Evolutionary conservation across 2,888 invertebrate genomes (phyloP), one percentile per base, ranked within the genome.

Genomic region (Chirona hameri): DNA sequence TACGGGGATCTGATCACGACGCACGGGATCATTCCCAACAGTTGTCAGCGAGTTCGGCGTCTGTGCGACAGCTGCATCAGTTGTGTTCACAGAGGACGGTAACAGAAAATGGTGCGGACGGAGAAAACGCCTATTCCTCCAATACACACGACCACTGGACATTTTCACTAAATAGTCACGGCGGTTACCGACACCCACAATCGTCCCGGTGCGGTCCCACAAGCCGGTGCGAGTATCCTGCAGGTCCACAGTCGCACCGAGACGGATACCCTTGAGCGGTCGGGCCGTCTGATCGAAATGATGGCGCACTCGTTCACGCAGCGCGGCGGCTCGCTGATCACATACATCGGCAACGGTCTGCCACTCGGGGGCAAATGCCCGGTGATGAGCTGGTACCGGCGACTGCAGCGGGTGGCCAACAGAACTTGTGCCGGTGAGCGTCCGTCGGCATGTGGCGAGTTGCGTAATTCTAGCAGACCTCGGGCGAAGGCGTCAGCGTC

Each of bases 361-460:
- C 81, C 83, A 83, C 65, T 79, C 79, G 3, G 79, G 48, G 7
- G 79, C 31, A 39, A 79, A 81, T 5, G 81, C 81, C 1, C 79
- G 81, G 79, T 83, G 79, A 46, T 76, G 81, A n/a, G 31, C 72
- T 12, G 81, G 72, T 1, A 81, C 57, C 0, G 29, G 31, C 27
- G 83, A 83, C 46, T n/a, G 29, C n/a, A 81, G 21, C 27, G 83
- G 79, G 29, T 57, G 48, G 2, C 81, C 27, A 60, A 81, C 21
- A 81, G 55, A 5, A 76, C 21, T 48, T 81, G 81, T 12, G 81
- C 79, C 21, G 76, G 81, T 46, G 83, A 81, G 39, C 81, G 52
- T 31, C 81, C 83, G 48, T 84, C 83, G 84, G 83, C 18, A 82
- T 60, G 82, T 86, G 87, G 24, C 82, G 81, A 10, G 86, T 85